Conservation (phyloP, 2,797 vertebrate species). For the Muscicapa striata region DNA sequence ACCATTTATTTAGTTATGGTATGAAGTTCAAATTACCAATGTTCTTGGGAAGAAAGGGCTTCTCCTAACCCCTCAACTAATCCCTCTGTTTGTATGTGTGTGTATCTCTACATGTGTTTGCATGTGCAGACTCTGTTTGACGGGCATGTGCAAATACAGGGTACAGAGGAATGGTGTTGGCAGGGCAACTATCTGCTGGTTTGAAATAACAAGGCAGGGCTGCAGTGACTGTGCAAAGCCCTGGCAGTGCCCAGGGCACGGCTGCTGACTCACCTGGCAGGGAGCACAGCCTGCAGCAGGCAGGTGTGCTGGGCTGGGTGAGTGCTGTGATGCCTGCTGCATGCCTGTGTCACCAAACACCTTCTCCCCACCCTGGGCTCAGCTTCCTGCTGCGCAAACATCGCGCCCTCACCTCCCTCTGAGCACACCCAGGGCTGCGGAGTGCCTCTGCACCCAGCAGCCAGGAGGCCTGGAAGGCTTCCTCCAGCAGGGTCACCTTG, state of each 20-base stretch:
- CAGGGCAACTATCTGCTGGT: neutral
- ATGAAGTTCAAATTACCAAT: neutral
- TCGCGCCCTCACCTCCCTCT: neutral
- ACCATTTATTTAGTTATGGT: neutral
- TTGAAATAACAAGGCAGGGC: neutral
- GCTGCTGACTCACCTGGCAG: neutral
- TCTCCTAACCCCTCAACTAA: neutral
- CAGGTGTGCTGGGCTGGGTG: neutral
- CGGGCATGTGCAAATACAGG: neutral
- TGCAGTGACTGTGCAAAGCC: neutral
- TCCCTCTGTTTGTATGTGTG: neutral
- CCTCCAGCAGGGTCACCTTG: neutral
- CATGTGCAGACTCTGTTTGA: neutral
- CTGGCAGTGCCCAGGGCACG: neutral
- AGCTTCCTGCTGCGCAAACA: neutral
- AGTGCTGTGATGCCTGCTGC: neutral
- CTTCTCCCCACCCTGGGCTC: slow-evolving; percentile 10
- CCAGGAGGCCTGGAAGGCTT: neutral
- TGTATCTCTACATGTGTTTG: accelerated
- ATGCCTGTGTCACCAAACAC: neutral
- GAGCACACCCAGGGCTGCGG: accelerated
- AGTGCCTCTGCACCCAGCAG: neutral
- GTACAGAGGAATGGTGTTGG: neutral
- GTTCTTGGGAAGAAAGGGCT: neutral
- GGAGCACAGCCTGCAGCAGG: neutral